Evolutionary conservation across 2,113 vertebrate species (phyloP).

Genomic region (Ginglymostoma cirratum): DNA sequence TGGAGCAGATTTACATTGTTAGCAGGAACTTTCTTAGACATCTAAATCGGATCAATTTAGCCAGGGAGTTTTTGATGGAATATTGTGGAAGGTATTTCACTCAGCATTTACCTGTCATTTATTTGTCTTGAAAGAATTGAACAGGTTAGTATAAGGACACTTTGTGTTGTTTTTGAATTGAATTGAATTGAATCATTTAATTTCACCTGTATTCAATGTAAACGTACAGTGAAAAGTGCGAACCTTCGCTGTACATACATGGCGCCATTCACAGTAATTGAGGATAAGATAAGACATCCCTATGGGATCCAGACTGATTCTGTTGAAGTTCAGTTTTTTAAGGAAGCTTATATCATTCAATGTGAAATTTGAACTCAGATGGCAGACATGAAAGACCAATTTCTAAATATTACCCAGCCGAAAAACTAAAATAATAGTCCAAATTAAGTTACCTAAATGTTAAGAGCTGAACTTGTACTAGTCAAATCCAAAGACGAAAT

Average conservation of each 20-base stretch:
- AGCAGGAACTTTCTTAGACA: neutral
- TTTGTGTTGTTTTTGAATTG: neutral
- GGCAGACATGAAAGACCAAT: neutral
- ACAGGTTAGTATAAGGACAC: neutral
- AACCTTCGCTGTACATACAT: no score
- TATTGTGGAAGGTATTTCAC: neutral
- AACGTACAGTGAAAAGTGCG: no score
- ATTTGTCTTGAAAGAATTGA: neutral
- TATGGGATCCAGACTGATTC: neutral
- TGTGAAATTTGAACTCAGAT: neutral
- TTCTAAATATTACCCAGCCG: neutral
- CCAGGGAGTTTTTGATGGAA: neutral
- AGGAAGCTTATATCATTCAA: neutral
- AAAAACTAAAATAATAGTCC: neutral
- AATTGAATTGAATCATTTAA: no score
- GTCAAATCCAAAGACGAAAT: neutral
- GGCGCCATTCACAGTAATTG: no score
- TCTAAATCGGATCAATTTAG: neutral
- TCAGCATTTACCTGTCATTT: neutral
- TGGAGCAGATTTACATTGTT: neutral
- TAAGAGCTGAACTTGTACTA: neutral
- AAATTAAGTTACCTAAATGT: neutral
- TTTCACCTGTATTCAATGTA: no score
- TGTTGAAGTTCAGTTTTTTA: neutral
- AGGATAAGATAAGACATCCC: no score